Evolutionary conservation across 2,113 vertebrate species (phyloP).

Genomic region (Leptocoma aspasia): DNA sequence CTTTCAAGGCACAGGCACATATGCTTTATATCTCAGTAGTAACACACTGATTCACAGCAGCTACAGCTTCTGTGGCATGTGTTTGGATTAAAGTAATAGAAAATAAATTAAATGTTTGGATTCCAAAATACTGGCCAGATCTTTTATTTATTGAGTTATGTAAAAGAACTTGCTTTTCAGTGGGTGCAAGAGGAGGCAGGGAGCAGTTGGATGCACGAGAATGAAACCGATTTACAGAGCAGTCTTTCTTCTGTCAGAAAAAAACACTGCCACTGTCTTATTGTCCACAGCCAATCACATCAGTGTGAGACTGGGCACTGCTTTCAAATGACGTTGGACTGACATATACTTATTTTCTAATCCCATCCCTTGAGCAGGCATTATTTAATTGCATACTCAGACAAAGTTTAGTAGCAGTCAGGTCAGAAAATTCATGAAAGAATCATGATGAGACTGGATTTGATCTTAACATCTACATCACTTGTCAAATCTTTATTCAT

Average conservation of each 20-base stretch:
- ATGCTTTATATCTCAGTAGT: neutral
- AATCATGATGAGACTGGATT: neutral
- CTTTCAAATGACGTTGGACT: neutral
- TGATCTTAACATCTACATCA: neutral
- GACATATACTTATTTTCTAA: neutral
- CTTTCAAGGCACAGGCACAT: neutral
- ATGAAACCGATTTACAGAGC: neutral
- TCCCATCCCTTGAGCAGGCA: neutral
- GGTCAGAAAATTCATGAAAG: constrained; percentile 1
- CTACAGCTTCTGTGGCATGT: neutral
- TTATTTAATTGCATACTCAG: neutral
- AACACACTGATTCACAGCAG: neutral
- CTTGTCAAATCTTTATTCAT: neutral
- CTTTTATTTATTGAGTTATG: neutral
- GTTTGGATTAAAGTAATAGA: neutral
- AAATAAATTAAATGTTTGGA: neutral
- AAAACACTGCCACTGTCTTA: neutral
- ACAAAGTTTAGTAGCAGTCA: neutral
- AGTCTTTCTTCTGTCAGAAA: constrained; percentile 9
- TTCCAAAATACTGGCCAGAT: neutral
- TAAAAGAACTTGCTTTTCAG: neutral
- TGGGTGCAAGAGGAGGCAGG: neutral
- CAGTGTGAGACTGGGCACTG: neutral
- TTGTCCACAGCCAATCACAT: neutral
- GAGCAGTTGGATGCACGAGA: neutral